phyloP scores from a whole-genome alignment of 2,888 invertebrate species.

The Oligia latruncula region DNA sequence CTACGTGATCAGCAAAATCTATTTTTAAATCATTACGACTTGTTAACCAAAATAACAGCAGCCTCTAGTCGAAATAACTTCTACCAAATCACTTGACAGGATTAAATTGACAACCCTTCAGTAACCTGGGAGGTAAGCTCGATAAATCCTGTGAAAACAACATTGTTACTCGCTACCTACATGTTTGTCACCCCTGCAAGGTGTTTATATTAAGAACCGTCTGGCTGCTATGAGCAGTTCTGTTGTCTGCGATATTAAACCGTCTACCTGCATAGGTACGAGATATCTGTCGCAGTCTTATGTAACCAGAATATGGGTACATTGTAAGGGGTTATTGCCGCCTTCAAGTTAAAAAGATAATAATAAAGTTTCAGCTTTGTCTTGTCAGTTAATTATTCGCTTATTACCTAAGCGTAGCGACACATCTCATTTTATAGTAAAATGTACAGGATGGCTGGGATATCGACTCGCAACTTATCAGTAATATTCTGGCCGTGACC shows the following conservation, averaged over 20 bases:
- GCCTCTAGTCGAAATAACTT: background rate
- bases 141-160: slow-evolving; percentile 3
- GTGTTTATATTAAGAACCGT: slow-evolving; percentile 11
- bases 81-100: slow-evolving; percentile 6
- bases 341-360: background rate
- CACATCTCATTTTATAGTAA: background rate
- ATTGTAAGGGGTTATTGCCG: background rate
- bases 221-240: background rate
- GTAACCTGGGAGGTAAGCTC: background rate
- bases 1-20: background rate
- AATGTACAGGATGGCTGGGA: background rate
- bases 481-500: no score
- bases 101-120: slow-evolving; percentile 19
- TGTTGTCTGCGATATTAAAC: slow-evolving; percentile 31
- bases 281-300: slow-evolving; percentile 4
- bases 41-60: background rate
- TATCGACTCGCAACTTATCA: no score
- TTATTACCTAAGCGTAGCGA: background rate
- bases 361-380: background rate
- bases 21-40: background rate
- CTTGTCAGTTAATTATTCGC: background rate
- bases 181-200: slow-evolving; percentile 22
- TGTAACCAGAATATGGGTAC: background rate
- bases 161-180: background rate
- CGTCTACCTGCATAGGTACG: slow-evolving; percentile 1